Percentiles rank a stretch among this genome's conserved stretches.
phyloP scores from a whole-genome alignment of 2,113 vertebrate genomes.

The Brachyistius frenatus region DNA sequence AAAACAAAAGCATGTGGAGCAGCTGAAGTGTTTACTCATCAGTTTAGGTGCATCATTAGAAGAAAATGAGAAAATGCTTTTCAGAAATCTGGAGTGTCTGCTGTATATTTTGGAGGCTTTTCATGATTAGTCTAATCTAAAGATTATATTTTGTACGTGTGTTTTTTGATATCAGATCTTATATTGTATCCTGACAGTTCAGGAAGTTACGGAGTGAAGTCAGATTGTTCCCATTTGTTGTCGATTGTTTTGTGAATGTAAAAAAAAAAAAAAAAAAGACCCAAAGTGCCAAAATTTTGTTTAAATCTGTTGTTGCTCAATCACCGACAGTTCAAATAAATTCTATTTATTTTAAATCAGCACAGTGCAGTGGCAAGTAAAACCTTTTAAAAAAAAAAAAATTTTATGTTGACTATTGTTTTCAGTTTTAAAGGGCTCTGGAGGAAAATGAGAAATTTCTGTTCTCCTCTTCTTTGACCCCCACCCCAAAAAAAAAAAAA shows the following conservation, averaged over 20 bases:
- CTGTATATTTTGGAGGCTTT: background rate
- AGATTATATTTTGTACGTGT: background rate
- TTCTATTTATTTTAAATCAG: background rate
- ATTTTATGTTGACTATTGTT: background rate
- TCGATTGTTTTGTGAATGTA: background rate
- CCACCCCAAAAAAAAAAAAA: background rate
- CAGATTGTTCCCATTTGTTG: no score
- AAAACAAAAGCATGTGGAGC: background rate
- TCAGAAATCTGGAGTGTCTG: accelerated
- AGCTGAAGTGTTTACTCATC: background rate
- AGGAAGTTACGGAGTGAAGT: no score
- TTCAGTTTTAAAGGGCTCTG: background rate
- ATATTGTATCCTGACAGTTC: background rate
- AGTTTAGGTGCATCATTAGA: background rate
- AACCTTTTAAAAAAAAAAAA: no score
- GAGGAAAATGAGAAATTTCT: background rate
- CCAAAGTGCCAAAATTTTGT: conserved; percentile 1
- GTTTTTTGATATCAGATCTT: background rate
- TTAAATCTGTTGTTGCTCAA: background rate
- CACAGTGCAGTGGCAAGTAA: background rate
- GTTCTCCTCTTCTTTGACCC: conserved; percentile 32
- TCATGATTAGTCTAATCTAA: background rate
- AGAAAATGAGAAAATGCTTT: no score
- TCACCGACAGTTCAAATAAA: no score
- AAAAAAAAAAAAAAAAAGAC: background rate